Conservation (phyloP, 2,888 invertebrate genomes). For the Metellina segmentata region DNA sequence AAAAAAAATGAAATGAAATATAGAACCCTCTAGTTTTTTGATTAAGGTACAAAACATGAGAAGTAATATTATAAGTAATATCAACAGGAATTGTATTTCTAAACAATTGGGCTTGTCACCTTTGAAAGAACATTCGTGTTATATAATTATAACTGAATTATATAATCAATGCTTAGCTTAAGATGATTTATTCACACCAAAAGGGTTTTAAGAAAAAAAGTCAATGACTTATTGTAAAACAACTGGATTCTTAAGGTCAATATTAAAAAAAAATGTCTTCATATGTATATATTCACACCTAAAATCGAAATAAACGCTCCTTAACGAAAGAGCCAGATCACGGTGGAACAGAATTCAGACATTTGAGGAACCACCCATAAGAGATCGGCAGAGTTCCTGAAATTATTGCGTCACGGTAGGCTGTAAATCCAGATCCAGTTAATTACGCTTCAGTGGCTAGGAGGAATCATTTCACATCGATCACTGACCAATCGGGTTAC, state of each 20-base stretch:
- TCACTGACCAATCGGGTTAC: slow-evolving; percentile 30
- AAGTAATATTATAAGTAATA: too few species aligned
- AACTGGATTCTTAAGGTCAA: not conserved
- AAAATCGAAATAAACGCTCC: too few species aligned
- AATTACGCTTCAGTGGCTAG: slow-evolving; percentile 14
- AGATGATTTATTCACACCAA: not conserved
- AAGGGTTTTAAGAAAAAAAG: not conserved
- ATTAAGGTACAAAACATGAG: too few species aligned
- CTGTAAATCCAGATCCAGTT: slow-evolving; percentile 26
- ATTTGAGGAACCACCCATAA: too few species aligned
- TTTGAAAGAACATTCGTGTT: too few species aligned
- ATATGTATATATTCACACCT: not conserved
- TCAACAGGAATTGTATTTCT: too few species aligned
- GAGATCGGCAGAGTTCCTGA: not conserved
- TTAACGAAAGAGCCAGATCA: too few species aligned
- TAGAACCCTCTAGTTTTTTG: too few species aligned
- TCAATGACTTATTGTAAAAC: not conserved
- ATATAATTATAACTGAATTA: not conserved
- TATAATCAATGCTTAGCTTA: not conserved
- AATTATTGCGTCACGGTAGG: slow-evolving; percentile 14
- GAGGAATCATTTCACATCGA: slow-evolving; percentile 27
- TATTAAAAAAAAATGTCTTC: not conserved
- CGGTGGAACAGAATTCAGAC: too few species aligned
- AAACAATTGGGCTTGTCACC: too few species aligned
- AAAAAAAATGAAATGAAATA: too few species aligned